Evolutionary conservation across 1,140 invertebrate genomes (phyloP).

Genomic region (Sweltsa coloradensis): DNA sequence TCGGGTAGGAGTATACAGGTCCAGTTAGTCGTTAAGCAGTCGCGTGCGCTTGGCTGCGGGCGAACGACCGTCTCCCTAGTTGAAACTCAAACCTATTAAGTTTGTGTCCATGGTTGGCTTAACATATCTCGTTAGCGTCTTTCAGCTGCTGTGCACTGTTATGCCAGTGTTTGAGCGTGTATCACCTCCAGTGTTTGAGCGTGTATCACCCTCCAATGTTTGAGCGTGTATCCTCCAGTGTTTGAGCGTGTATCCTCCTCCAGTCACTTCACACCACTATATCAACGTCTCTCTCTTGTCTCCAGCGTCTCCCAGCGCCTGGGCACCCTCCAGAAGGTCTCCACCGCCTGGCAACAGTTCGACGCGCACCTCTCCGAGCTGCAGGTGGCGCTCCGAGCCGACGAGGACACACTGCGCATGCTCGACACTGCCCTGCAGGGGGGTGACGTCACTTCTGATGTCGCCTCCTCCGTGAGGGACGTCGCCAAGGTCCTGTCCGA

Average conservation of each 20-base stretch:
- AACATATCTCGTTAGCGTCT: too few relatives aligned
- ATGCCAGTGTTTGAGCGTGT: too few relatives aligned
- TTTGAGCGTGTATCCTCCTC: background rate
- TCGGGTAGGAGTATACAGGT: too few relatives aligned
- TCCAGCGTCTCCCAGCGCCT: slow-evolving; percentile 1
- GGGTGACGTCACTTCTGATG: slow-evolving; percentile 41
- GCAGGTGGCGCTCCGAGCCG: slow-evolving; percentile 43
- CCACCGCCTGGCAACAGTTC: slow-evolving; percentile 45
- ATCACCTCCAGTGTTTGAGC: too few relatives aligned
- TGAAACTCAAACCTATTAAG: too few relatives aligned
- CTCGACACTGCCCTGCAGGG: slow-evolving; percentile 45
- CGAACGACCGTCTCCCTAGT: too few relatives aligned
- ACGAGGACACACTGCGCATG: slow-evolving; percentile 46
- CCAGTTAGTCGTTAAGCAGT: too few relatives aligned
- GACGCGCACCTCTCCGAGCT: slow-evolving; percentile 46
- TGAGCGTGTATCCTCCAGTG: background rate
- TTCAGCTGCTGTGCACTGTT: too few relatives aligned
- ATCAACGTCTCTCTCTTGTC: background rate
- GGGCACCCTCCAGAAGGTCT: slow-evolving; percentile 32
- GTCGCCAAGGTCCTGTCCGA: slow-evolving; percentile 56
- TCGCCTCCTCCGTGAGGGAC: slow-evolving; percentile 48
- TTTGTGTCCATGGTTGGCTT: too few relatives aligned
- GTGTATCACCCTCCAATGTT: too few relatives aligned
- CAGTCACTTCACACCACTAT: background rate
- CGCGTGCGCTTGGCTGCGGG: too few relatives aligned